Evolutionary conservation across 2,888 invertebrate species (phyloP).

Genomic region (Thysanoteuthis rhombus): DNA sequence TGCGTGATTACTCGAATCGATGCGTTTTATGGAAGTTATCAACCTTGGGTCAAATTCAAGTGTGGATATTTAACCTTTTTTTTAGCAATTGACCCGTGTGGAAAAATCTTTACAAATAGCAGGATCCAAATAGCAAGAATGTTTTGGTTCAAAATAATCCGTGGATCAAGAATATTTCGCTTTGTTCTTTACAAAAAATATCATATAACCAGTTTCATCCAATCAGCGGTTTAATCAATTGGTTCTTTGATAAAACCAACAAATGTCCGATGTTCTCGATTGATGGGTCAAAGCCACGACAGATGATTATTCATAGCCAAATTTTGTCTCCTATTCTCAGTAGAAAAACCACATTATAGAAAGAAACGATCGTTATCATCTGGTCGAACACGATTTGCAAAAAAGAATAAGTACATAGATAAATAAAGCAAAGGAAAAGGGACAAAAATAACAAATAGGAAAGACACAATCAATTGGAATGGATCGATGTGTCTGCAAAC

Average conservation of each 20-base stretch:
- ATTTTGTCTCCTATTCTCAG: background rate
- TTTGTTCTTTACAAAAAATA: background rate
- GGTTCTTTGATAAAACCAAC: background rate
- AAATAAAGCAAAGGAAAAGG: background rate
- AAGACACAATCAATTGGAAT: background rate
- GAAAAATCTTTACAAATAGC: background rate
- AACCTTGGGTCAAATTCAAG: background rate
- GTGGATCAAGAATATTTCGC: background rate
- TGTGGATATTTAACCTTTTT: background rate
- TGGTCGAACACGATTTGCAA: background rate
- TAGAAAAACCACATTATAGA: background rate
- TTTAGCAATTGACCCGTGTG: background rate
- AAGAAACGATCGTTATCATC: background rate
- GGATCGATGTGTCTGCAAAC: background rate
- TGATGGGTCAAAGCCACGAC: background rate
- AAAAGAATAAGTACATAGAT: background rate
- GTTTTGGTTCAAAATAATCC: background rate
- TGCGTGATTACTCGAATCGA: too few species aligned
- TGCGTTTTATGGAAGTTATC: too few species aligned
- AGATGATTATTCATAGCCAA: background rate
- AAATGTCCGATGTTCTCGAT: background rate
- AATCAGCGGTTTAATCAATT: background rate
- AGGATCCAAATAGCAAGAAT: background rate
- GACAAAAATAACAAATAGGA: background rate
- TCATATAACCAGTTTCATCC: background rate